These are phyloP conservation scores for Magallana gigas DNA, from an alignment of 1,140 invertebrate genomes.

Conservation along the genomic window DNA sequence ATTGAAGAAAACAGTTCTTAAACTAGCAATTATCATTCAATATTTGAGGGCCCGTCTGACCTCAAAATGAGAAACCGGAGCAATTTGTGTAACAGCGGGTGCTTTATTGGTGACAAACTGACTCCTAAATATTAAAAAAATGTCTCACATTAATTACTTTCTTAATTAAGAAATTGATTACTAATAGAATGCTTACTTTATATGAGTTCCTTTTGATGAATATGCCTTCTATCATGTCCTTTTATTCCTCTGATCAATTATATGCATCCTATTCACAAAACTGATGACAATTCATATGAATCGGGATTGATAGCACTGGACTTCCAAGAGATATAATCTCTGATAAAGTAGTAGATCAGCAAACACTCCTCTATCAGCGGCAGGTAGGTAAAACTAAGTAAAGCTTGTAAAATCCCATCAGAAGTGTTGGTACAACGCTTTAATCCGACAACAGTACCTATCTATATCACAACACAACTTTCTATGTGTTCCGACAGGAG, in stretches of 20 bases:
- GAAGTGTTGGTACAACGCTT: conserved; percentile 12
- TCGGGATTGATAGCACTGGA: background rate
- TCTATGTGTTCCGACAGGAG: conserved; percentile 31
- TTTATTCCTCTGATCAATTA: no score
- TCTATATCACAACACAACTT: conserved; percentile 16
- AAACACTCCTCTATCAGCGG: background rate
- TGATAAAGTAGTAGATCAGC: background rate
- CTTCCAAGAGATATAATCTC: background rate
- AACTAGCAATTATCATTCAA: background rate
- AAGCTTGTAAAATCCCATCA: conserved; percentile 12
- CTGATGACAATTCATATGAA: background rate
- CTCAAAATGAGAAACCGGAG: background rate
- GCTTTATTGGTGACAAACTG: no score
- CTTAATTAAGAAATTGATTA: no score
- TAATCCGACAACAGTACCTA: conserved; percentile 24
- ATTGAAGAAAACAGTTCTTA: background rate
- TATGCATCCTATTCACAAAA: no score
- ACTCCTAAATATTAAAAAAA: no score
- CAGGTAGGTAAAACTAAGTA: conserved; percentile 2
- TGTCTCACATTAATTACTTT: no score
- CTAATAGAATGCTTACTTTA: background rate
- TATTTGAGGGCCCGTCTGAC: background rate
- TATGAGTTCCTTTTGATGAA: background rate
- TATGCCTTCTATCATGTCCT: no score
- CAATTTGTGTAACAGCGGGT: background rate